phyloP scores from a whole-genome alignment of 2,797 vertebrate genomes.

The Lepilemur ruficaudatus region DNA sequence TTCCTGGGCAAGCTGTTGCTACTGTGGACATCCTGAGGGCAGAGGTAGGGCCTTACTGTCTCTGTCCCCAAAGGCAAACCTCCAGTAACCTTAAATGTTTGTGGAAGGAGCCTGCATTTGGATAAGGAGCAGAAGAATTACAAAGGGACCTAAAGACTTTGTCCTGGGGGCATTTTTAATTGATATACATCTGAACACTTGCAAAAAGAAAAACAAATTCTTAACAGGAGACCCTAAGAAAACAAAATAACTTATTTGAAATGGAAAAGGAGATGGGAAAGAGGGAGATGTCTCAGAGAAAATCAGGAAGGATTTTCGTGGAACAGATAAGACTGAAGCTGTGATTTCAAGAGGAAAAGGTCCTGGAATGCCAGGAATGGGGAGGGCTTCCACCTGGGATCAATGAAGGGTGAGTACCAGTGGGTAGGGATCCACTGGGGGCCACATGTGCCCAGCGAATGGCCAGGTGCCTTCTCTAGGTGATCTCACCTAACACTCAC shows the following conservation, averaged over 20 bases:
- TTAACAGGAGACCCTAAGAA: not conserved
- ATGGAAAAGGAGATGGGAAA: not conserved
- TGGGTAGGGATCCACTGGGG: not conserved
- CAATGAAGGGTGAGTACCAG: too few species aligned
- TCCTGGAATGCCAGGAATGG: too few species aligned
- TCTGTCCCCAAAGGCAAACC: not conserved
- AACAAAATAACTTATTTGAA: not conserved
- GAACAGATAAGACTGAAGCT: not conserved
- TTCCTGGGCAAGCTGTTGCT: rapidly evolving
- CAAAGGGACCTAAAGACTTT: not conserved
- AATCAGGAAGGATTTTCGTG: not conserved
- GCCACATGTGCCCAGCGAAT: not conserved
- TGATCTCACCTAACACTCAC: not conserved
- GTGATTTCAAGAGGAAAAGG: not conserved
- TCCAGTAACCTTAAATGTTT: rapidly evolving
- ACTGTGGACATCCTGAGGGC: not conserved
- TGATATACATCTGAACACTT: not conserved
- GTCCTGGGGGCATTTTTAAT: not conserved
- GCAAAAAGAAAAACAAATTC: not conserved
- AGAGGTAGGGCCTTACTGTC: not conserved
- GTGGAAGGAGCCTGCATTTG: not conserved
- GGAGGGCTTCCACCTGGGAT: not conserved
- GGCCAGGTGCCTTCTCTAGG: not conserved
- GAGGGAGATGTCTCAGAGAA: not conserved
- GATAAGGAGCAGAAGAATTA: not conserved